Conservation (phyloP, 2,888 invertebrate genomes). For the Scaptodrosophila latifasciaeformis region DNA sequence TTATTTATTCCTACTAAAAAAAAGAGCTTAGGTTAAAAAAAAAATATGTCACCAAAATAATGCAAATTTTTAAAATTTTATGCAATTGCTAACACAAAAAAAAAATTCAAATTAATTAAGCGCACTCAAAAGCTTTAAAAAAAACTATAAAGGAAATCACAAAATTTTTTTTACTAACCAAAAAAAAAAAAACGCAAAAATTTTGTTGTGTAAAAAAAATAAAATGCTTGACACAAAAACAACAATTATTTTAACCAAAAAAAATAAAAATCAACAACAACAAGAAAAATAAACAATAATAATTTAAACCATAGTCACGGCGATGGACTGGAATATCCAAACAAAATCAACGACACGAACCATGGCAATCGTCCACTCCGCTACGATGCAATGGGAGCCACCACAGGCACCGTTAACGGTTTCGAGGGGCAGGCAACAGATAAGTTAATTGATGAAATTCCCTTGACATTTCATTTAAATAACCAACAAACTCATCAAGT, state of each 20-base stretch:
- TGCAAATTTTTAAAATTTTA: too few species aligned
- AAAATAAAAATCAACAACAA: background rate
- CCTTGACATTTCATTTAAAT: conserved; percentile 26
- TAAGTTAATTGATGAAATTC: conserved; percentile 71
- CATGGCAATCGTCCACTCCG: conserved; percentile 27
- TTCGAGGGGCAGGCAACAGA: conserved; percentile 70
- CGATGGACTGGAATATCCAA: conserved; percentile 91
- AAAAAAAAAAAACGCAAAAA: too few species aligned
- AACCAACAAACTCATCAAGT: conserved; percentile 38
- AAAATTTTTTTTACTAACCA: too few species aligned
- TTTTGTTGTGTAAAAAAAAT: too few species aligned
- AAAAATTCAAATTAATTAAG: background rate
- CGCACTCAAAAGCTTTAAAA: conserved; percentile 23
- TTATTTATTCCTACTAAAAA: too few species aligned
- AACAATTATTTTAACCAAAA: background rate
- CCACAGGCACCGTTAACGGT: conserved; percentile 72
- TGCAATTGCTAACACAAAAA: conserved; percentile 19
- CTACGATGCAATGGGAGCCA: conserved; percentile 93
- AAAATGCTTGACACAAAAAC: too few species aligned
- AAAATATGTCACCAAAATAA: too few species aligned
- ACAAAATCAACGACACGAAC: conserved; percentile 73
- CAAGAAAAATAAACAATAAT: background rate
- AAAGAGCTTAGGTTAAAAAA: too few species aligned
- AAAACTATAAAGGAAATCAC: too few species aligned
- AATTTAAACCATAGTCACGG: conserved; percentile 81